phyloP scores from a whole-genome alignment of 2,113 vertebrate species.

The Suricata suricatta region DNA sequence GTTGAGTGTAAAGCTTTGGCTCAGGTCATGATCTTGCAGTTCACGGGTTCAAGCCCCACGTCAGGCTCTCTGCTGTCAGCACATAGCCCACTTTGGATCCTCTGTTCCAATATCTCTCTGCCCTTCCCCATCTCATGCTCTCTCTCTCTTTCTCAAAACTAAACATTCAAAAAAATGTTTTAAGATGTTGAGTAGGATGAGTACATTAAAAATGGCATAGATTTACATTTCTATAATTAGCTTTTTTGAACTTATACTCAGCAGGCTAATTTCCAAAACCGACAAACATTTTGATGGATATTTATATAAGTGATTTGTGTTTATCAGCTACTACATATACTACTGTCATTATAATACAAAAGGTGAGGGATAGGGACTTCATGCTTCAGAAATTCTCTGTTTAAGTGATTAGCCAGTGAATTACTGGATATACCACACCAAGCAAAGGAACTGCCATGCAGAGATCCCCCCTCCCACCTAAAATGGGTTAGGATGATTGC shows the following conservation, averaged over 20 bases:
- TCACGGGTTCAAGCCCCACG: too few relatives aligned
- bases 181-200: neutral
- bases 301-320: conserved; percentile 26
- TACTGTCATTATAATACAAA: conserved; percentile 26
- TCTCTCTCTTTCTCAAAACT: too few relatives aligned
- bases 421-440: neutral
- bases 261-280: conserved; percentile 42
- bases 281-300: conserved; percentile 26
- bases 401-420: neutral
- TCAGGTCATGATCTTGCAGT: too few relatives aligned
- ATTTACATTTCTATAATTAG: conserved; percentile 35
- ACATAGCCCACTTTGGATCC: too few relatives aligned
- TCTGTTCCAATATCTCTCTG: too few relatives aligned
- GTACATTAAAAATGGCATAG: conserved; percentile 30
- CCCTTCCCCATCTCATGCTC: too few relatives aligned
- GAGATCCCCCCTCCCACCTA: neutral
- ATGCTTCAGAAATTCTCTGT: conserved; percentile 3
- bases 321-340: neutral
- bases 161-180: too few relatives aligned
- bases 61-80: too few relatives aligned
- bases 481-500: neutral
- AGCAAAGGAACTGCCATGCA: neutral
- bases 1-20: too few relatives aligned
- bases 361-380: neutral
- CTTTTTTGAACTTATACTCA: conserved; percentile 28